Evolutionary conservation across 2,113 vertebrate genomes (phyloP).

Genomic region (Pyrgilauda ruficollis): DNA sequence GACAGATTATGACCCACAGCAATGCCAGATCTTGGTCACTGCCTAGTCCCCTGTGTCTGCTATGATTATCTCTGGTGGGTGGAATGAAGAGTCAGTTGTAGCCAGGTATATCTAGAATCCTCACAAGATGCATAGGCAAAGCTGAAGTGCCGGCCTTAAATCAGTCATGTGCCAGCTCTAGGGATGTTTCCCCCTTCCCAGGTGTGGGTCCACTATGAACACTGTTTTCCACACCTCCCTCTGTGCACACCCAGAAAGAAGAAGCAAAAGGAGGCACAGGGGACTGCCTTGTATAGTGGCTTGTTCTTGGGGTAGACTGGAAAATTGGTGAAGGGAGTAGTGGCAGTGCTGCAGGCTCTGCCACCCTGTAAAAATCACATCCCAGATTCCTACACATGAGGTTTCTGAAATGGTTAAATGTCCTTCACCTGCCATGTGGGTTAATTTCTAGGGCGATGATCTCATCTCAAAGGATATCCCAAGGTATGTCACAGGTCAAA

Average conservation of each 20-base stretch:
- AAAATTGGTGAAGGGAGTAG: neutral
- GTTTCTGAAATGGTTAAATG: neutral
- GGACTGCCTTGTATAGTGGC: neutral
- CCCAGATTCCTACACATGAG: neutral
- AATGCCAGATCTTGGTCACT: neutral
- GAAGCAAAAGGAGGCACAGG: neutral
- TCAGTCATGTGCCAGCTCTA: neutral
- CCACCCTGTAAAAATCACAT: neutral
- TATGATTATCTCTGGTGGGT: neutral
- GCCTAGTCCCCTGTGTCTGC: neutral
- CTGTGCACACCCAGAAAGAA: neutral
- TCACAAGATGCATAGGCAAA: neutral
- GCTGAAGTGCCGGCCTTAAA: neutral
- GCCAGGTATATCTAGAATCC: neutral
- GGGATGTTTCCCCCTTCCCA: neutral
- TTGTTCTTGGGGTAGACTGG: neutral
- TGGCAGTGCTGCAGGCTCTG: neutral
- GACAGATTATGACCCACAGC: neutral
- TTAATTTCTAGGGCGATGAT: conserved; percentile 1
- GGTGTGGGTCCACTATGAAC: neutral
- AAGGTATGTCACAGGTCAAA: neutral
- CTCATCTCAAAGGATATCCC: neutral
- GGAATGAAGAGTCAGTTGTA: neutral
- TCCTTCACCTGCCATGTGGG: neutral
- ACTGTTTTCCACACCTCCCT: neutral